These are phyloP conservation scores for Pachyseris speciosa DNA, from an alignment of 64 coral and sea anemone genomes.

Conservation along the genomic window DNA sequence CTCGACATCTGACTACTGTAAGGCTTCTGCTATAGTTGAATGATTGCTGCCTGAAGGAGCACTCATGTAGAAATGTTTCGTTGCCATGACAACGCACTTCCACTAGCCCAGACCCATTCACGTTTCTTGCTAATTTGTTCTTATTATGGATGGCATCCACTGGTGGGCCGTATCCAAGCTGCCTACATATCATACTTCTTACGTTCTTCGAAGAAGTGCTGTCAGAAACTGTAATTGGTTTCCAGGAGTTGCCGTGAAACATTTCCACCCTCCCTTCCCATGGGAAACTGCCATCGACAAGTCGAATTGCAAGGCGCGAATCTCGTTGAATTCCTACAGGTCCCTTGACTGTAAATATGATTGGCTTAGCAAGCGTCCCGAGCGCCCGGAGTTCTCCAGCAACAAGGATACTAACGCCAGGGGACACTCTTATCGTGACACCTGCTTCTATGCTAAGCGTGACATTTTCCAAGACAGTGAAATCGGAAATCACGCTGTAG, in stretches of 20 bases:
- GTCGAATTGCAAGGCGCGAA: background rate
- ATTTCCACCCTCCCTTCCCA: slow-evolving; percentile 71
- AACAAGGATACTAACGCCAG: slow-evolving; percentile 71
- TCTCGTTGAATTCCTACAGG: background rate
- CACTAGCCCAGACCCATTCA: background rate
- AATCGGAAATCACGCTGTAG: slow-evolving; percentile 67
- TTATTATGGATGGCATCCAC: background rate
- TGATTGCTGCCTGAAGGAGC: background rate
- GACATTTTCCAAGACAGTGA: slow-evolving; percentile 54
- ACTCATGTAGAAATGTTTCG: slow-evolving; percentile 61
- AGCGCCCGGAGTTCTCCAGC: slow-evolving; percentile 62
- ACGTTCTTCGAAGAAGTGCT: background rate
- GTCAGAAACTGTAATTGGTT: slow-evolving; percentile 9
- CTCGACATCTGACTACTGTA: background rate
- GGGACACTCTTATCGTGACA: slow-evolving; percentile 46
- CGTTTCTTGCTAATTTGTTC: background rate
- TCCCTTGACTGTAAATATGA: slow-evolving; percentile 20
- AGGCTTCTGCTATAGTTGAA: background rate
- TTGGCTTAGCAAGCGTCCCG: slow-evolving; percentile 51
- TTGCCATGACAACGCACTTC: slow-evolving; percentile 64
- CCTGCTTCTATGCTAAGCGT: slow-evolving; percentile 68
- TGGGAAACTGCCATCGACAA: slow-evolving; percentile 43
- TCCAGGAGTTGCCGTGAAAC: slow-evolving; percentile 57
- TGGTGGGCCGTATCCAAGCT: slow-evolving; percentile 64
- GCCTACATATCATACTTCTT: slow-evolving; percentile 42